A percentile compares a stretch with the other conserved stretches of the same genome.
phyloP scores from a whole-genome alignment of 2,113 vertebrate species.

The Procavia capensis region DNA sequence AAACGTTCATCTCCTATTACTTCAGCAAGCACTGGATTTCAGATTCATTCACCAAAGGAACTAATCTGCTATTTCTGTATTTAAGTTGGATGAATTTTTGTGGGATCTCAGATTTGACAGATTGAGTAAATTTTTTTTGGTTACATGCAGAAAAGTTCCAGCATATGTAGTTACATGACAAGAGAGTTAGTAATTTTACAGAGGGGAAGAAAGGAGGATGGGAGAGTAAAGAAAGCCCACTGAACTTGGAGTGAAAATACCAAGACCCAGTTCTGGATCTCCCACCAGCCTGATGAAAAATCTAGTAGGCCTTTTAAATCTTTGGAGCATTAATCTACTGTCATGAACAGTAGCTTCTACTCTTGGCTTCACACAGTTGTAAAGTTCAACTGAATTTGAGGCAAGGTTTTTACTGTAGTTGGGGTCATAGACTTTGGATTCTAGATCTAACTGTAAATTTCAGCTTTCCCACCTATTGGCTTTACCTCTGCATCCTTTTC shows the following conservation, averaged over 20 bases:
- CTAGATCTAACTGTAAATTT: not conserved
- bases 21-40: constrained; percentile 20
- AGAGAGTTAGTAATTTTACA: not conserved
- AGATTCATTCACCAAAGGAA: constrained; percentile 1
- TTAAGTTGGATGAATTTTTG: constrained; percentile 54
- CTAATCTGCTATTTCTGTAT: not conserved
- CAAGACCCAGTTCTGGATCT: not conserved
- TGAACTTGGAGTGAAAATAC: not conserved
- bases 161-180: not conserved
- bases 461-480: not conserved
- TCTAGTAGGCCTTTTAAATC: not conserved
- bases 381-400: not conserved
- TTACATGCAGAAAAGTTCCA: not conserved
- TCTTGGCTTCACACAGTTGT: not conserved
- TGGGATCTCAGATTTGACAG: not conserved
- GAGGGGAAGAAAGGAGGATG: not conserved
- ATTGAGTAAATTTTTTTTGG: not conserved
- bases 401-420: not conserved
- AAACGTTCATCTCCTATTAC: constrained; percentile 15
- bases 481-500: not conserved
- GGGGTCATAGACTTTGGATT: not conserved
- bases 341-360: not conserved
- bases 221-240: not conserved
- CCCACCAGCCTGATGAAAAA: not conserved
- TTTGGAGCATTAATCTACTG: not conserved